Percentiles rank a stretch among this genome's conserved stretches.
Evolutionary conservation across 2,797 vertebrate species (phyloP).

Genomic region (Sebastes minor): DNA sequence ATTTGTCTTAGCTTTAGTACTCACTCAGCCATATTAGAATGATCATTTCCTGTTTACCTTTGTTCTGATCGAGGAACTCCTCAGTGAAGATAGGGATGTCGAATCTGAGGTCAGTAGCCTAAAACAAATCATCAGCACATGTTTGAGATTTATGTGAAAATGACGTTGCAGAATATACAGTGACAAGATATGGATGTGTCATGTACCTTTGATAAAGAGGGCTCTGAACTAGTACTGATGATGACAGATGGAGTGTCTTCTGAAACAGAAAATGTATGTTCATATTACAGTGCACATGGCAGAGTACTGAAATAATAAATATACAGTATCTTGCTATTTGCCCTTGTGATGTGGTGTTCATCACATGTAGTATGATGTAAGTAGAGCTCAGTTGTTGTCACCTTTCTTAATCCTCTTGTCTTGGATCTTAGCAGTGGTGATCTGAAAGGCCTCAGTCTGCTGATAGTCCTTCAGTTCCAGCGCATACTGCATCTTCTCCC

Average conservation of each 20-base stretch:
- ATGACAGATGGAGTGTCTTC: constrained; percentile 82
- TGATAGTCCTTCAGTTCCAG: constrained; percentile 95
- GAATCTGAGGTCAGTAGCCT: constrained; percentile 87
- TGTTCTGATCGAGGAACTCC: constrained; percentile 98
- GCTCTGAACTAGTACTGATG: constrained; percentile 75
- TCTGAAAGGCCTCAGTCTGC: constrained; percentile 95
- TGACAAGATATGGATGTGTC: background rate
- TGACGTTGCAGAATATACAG: background rate
- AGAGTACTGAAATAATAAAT: background rate
- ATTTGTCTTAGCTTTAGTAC: background rate
- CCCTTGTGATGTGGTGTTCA: background rate
- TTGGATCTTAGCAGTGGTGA: constrained; percentile 93
- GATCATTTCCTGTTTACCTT: constrained; percentile 82
- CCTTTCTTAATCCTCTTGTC: constrained; percentile 97
- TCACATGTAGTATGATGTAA: background rate
- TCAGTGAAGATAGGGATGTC: constrained; percentile 98
- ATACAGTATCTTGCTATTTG: background rate
- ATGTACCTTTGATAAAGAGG: constrained; percentile 76
- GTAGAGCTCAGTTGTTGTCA: constrained; percentile 44
- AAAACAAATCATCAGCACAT: constrained; percentile 14
- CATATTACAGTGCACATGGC: background rate
- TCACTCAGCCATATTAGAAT: background rate
- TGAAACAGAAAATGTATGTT: constrained; percentile 57
- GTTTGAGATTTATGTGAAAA: background rate
- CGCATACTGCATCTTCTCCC: constrained; percentile 96